Conservation (phyloP, 2,888 invertebrate species). For the Stictocephala bisonia region DNA sequence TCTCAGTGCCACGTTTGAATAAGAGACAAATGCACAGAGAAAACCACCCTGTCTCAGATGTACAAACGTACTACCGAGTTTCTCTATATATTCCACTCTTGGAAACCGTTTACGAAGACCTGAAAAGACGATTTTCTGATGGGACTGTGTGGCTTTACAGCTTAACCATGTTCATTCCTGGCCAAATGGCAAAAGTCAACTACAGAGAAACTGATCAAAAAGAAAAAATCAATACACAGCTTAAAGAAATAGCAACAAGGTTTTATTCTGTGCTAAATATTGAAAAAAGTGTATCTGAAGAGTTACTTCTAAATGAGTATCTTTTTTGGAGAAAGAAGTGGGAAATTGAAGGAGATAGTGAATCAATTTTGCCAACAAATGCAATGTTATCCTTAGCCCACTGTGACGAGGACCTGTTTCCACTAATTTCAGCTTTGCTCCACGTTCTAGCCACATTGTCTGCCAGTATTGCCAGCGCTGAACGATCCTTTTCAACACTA, state of each 20-base stretch:
- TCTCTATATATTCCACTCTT: conserved; percentile 59
- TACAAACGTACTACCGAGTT: conserved; percentile 56
- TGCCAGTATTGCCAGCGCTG: conserved; percentile 56
- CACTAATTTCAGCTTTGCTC: conserved; percentile 52
- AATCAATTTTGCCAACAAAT: too few species aligned
- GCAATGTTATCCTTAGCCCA: conserved; percentile 54
- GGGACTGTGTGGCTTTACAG: conserved; percentile 47
- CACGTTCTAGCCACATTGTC: conserved; percentile 55
- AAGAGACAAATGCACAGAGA: conserved; percentile 52
- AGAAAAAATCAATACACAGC: too few species aligned
- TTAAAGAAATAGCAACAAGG: background rate
- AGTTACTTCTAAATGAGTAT: too few species aligned
- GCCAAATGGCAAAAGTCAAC: too few species aligned
- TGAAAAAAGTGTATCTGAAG: background rate
- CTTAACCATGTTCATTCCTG: background rate
- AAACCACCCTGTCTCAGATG: conserved; percentile 53
- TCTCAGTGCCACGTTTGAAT: conserved; percentile 56
- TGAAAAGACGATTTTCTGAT: conserved; percentile 53
- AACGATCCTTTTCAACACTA: too few species aligned
- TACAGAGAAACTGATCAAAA: too few species aligned
- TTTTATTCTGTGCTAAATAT: background rate
- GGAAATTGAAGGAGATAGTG: too few species aligned
- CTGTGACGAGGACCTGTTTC: conserved; percentile 54
- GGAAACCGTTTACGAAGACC: conserved; percentile 56
- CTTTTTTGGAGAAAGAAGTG: too few species aligned